Percentiles rank a stretch among this genome's conserved stretches.
These are phyloP conservation scores for Oscheius myriophilus DNA, from an alignment of 2,888 invertebrate species.

Conservation along the genomic window DNA sequence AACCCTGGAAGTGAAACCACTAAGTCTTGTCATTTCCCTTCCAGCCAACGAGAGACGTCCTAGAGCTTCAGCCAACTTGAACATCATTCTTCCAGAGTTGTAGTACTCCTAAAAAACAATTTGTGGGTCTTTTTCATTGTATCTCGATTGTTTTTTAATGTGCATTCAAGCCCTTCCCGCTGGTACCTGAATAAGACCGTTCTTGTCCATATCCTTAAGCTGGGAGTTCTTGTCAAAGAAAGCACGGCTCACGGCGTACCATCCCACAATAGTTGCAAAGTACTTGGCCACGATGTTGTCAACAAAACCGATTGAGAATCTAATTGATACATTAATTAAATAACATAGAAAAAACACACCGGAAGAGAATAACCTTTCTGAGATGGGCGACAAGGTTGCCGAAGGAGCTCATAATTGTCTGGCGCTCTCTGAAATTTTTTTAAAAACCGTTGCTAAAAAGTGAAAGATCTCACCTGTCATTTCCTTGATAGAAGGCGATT, in stretches of 20 bases:
- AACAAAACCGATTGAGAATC: slow-evolving; percentile 83
- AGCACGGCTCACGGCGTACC: slow-evolving; percentile 81
- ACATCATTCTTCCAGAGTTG: slow-evolving; percentile 93
- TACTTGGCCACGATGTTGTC: slow-evolving; percentile 98
- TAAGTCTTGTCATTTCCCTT: slow-evolving; percentile 88
- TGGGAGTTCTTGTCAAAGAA: slow-evolving; percentile 84
- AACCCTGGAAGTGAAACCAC: slow-evolving; percentile 92
- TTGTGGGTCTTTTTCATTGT: slow-evolving; percentile 32
- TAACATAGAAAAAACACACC: slow-evolving; percentile 28
- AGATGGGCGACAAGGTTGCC: slow-evolving; percentile 79
- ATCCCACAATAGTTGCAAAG: slow-evolving; percentile 93
- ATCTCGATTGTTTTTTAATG: not conserved
- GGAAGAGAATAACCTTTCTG: slow-evolving; percentile 56
- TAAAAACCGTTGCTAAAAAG: no score
- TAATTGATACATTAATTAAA: slow-evolving; percentile 18
- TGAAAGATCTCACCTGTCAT: slow-evolving; percentile 5
- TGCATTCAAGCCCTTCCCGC: not conserved
- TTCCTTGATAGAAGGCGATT: slow-evolving; percentile 78
- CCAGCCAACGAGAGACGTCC: slow-evolving; percentile 93
- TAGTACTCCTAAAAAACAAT: slow-evolving; percentile 82
- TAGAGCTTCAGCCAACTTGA: slow-evolving; percentile 95
- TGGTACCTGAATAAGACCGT: slow-evolving; percentile 83
- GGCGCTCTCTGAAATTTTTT: slow-evolving; percentile 84
- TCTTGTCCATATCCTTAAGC: slow-evolving; percentile 82
- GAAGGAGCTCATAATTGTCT: slow-evolving; percentile 87